Base-by-base conservation (phyloP, 2,888 invertebrate genomes). In the Clostera curtula region DNA sequence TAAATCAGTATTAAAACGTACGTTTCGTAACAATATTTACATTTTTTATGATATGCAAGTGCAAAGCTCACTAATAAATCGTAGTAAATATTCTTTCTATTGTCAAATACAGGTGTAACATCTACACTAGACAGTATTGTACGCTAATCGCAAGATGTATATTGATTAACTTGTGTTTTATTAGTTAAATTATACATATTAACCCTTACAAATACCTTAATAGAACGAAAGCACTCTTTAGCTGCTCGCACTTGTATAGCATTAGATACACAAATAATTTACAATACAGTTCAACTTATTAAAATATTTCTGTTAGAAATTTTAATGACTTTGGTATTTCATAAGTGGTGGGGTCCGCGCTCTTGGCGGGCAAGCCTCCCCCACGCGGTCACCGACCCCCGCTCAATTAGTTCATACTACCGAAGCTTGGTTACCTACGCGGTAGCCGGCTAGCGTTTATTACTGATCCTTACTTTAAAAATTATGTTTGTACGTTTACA, bases 221-320 rank as follows among this genome's bases (percentile, higher is more conserved):
- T 61, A 65, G 60, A 66, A 66, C 59, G 59, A 65, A 69, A 66
- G 71, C 64, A 58, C 54, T 59, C 55, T 60, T 67, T 70, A 75
- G 80, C 77, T 76, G 80, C 80, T 73, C 80, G 82, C 82, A 79
- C 82, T 79, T 79, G 79, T 79, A 77, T 76, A 76, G 74, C 72
- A 75, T 68, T 66, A 61, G 53, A 54, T 64, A 68, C 58, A 66
- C 69, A 67, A 70, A 65, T 66, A 65, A 71, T 74, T 71, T 71
- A 79, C 66, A 72, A 59, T 65, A 67, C 42, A 49, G 62, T 72
- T 69, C 56, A 67, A 63, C 69, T 74, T 69, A 73, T 53, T 68
- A 65, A 65, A 68, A 69, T 77, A 77, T 70, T 64, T 67, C 65
- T 61, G 75, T 79, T 75, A 76, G 61, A 75, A 69, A 65, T 72